phyloP scores from a whole-genome alignment of 1,140 invertebrate genomes.

The Gryllus bimaculatus region DNA sequence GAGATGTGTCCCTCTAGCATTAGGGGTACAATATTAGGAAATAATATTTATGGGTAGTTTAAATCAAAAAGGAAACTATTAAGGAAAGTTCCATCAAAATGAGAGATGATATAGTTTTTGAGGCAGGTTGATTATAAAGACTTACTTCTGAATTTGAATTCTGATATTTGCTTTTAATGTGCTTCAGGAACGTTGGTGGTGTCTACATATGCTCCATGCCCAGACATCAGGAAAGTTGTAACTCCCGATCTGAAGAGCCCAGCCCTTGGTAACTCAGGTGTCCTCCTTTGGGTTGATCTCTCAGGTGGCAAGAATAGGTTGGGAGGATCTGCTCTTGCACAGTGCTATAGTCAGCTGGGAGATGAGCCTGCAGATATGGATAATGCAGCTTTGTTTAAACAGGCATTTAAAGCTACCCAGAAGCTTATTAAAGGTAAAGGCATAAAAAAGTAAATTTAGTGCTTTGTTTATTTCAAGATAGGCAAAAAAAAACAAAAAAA shows the following conservation, averaged over 20 bases:
- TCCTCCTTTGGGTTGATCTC: conserved; percentile 60
- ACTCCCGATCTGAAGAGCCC: conserved; percentile 84
- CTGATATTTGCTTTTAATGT: conserved; percentile 13
- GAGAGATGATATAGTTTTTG: too few relatives aligned
- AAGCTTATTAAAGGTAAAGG: conserved; percentile 58
- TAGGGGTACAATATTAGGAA: too few relatives aligned
- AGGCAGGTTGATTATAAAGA: too few relatives aligned
- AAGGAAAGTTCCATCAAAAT: too few relatives aligned
- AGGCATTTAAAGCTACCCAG: conserved; percentile 77
- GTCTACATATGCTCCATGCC: conserved; percentile 89
- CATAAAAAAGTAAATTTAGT: background rate
- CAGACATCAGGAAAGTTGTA: conserved; percentile 62
- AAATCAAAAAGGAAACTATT: too few relatives aligned
- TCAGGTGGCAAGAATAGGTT: conserved; percentile 55
- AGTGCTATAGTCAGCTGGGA: conserved; percentile 81
- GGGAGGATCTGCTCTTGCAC: conserved; percentile 86
- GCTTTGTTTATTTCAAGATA: background rate
- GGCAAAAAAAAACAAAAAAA: background rate
- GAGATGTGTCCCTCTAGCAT: too few relatives aligned
- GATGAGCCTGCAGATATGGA: conserved; percentile 72
- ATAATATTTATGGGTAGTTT: too few relatives aligned
- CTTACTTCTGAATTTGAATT: background rate
- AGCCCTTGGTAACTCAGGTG: conserved; percentile 36
- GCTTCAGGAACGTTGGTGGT: conserved; percentile 74
- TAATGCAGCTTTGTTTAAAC: conserved; percentile 50